Evolutionary conservation across 2,113 vertebrate species (phyloP).

Genomic region (Sinocyclocheilus anophthalmus): DNA sequence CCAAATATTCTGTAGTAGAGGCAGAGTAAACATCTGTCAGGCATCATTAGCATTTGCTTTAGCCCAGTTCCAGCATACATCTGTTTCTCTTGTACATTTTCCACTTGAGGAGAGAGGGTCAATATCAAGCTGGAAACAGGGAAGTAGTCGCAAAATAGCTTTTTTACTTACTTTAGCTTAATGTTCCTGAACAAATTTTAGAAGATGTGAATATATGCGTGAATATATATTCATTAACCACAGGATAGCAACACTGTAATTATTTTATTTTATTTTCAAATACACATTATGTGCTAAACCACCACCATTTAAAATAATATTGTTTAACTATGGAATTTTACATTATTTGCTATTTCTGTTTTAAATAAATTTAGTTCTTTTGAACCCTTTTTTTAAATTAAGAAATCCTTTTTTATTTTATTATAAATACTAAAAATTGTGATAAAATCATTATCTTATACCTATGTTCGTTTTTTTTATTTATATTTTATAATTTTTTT

Average conservation of each 20-base stretch:
- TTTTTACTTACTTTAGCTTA: constrained; percentile 23
- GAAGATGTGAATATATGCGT: not conserved
- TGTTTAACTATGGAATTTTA: no score
- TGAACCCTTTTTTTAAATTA: no score
- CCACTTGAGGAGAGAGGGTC: constrained; percentile 61
- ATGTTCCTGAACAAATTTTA: not conserved
- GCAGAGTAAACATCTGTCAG: constrained; percentile 60
- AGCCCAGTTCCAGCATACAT: constrained; percentile 45
- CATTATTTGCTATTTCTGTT: no score
- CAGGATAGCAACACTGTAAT: no score
- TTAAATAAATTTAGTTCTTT: no score
- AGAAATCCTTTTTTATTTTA: no score
- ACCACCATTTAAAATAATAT: no score
- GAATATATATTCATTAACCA: no score
- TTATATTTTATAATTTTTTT: not conserved
- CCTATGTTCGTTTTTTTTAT: not conserved
- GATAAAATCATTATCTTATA: no score
- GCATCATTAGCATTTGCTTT: constrained; percentile 53
- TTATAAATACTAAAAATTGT: no score
- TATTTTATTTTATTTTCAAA: no score
- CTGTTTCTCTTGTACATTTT: constrained; percentile 63
- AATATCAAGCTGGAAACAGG: constrained; percentile 53
- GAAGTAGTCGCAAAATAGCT: constrained; percentile 33
- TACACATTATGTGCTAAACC: no score
- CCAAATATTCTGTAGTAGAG: constrained; percentile 53